Base-by-base conservation (phyloP, 2,888 invertebrate species). In the Boloria selene region DNA sequence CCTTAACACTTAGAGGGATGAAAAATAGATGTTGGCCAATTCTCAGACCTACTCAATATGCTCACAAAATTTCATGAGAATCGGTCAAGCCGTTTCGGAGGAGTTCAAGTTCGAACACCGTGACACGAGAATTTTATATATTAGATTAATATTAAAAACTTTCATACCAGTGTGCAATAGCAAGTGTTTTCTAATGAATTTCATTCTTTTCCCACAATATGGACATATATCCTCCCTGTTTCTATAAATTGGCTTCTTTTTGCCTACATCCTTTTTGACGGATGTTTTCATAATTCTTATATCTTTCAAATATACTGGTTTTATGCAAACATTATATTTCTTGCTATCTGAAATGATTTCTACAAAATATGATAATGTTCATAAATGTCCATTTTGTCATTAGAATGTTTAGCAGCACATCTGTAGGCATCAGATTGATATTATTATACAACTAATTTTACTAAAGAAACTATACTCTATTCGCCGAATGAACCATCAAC, bases 191-290 rank as follows among this genome's bases (percentile, higher is more conserved):
- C 78, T 77, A n/a, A 87, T 44, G 16, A 68, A 22, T 47, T 58
- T 74, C 4, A 71, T 72, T 67, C 83, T 64, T 74, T 80, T 84
- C 3, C 88, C 88, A 77, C 88, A 88, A 59, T 81, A 75, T 14
- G 84, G 81, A 65, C 88, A 88, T 62, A 88, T 76, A 51, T 73
- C 65, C 63, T 68, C 70, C 52, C 61, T 66, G 1, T 42, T 59
- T 54, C 62, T 50, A 16, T 51, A 56, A 65, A 67, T 54, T 72
- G 73, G 49, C 47, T 38, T n/a, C 6, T 50, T 69, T 71, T 47
- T 38, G 49, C 31, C 42, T 53, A 38, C 31, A 2, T 38, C 10
- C 44, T 64, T 63, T 50, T 62, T 31, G 14, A 64, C 26, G 69
- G 64, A 26, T 69, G 71, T 53, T 64, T 56, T 63, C 17, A 76